A percentile compares a stretch with the other conserved stretches of the same genome.
phyloP scores from a whole-genome alignment of 2,113 vertebrate genomes.

The Aleadryas rufinucha region DNA sequence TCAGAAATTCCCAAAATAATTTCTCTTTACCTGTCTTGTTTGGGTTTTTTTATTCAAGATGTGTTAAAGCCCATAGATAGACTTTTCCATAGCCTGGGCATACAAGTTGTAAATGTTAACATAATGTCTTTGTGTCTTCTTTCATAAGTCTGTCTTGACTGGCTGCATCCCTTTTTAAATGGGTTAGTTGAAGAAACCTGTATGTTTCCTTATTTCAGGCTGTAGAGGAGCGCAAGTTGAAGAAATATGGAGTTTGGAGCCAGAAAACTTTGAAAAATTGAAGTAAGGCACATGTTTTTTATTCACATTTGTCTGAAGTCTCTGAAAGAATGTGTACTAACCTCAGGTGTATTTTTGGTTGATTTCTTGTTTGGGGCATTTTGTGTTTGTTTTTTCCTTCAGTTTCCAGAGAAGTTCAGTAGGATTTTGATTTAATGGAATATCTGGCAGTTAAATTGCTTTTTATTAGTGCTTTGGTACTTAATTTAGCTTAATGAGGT shows the following conservation, averaged over 20 bases:
- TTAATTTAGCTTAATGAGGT: not conserved
- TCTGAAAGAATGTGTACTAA: not conserved
- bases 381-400: not conserved
- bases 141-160: not conserved
- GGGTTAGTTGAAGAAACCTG: not conserved
- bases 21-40: not conserved
- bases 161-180: rapidly evolving
- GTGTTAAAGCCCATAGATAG: not conserved
- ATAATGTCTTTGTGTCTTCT: not conserved
- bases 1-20: not conserved
- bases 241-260: constrained; percentile 99
- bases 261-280: constrained; percentile 96
- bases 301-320: not conserved
- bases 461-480: not conserved
- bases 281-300: constrained; percentile 77
- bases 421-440: not conserved
- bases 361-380: not conserved
- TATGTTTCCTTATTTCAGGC: constrained; percentile 70
- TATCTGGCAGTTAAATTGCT: not conserved
- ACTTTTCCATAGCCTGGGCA: not conserved
- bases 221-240: constrained; percentile 97
- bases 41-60: not conserved
- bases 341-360: not conserved
- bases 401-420: rapidly evolving
- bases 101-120: not conserved